These are phyloP conservation scores for Pocillopora grandis DNA, from an alignment of 92 coral and sea anemone genomes.

Conservation along the genomic window DNA sequence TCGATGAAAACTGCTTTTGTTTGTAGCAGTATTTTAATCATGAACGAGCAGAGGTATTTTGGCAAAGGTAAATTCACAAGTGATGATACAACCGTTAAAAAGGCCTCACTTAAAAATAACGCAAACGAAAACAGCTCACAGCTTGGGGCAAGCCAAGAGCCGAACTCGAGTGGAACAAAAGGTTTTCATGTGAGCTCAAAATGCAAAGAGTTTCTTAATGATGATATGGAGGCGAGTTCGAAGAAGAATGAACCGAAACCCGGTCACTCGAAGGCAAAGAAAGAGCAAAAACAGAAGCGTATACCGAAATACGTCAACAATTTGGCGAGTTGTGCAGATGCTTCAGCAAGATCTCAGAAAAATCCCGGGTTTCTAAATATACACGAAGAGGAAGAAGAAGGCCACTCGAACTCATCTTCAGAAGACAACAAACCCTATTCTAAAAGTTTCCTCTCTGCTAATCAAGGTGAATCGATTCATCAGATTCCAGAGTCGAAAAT, in stretches of 20 bases:
- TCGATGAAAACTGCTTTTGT: conserved; percentile 13
- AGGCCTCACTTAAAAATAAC: neutral
- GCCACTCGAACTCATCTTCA: neutral
- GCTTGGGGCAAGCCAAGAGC: no score
- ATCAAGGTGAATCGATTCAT: neutral
- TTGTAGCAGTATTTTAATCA: conserved; percentile 17
- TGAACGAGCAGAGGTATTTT: neutral
- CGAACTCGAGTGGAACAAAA: no score
- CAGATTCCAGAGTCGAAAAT: neutral
- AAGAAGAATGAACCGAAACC: neutral
- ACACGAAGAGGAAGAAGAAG: neutral
- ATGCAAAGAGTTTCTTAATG: no score
- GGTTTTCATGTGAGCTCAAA: no score
- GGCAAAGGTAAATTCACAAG: neutral
- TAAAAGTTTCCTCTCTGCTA: neutral
- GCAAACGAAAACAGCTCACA: neutral
- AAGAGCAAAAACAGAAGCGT: neutral
- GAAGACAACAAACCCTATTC: neutral
- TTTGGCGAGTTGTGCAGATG: neutral
- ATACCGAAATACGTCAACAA: neutral
- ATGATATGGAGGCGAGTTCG: neutral
- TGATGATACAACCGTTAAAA: neutral
- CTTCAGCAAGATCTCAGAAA: neutral
- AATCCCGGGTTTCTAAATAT: neutral
- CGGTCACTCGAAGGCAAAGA: neutral